Percentiles rank a stretch among this genome's conserved stretches.
Evolutionary conservation across 2,797 vertebrate genomes (phyloP).

Genomic region (Acanthurus tractus): DNA sequence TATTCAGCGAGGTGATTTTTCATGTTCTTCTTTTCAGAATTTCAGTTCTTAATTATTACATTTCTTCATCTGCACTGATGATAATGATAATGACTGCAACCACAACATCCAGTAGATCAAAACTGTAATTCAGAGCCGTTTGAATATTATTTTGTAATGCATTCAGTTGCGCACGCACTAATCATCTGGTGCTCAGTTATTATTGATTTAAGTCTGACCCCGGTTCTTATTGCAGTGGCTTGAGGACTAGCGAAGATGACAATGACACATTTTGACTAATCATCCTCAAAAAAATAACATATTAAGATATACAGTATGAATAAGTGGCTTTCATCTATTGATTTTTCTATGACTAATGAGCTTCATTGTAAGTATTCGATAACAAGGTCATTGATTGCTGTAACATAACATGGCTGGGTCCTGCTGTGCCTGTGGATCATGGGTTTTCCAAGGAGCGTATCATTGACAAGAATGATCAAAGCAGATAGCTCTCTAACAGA

Average conservation of each 20-base stretch:
- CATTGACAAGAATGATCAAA: slow-evolving; percentile 74
- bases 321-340: slow-evolving; percentile 69
- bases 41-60: slow-evolving; percentile 58
- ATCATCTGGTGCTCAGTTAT: slow-evolving; percentile 41
- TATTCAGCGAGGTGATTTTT: slow-evolving; percentile 62
- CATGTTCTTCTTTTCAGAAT: slow-evolving; percentile 39
- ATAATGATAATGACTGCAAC: slow-evolving; percentile 49
- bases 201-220: slow-evolving; percentile 52
- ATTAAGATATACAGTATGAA: slow-evolving; percentile 79
- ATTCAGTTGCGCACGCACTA: slow-evolving; percentile 11
- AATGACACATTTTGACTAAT: slow-evolving; percentile 76
- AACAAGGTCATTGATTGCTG: slow-evolving; percentile 78
- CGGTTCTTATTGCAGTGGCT: slow-evolving; percentile 23
- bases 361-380: slow-evolving; percentile 79
- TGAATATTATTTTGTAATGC: slow-evolving; percentile 39
- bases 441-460: slow-evolving; percentile 59
- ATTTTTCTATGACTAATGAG: slow-evolving; percentile 80
- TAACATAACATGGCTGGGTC: slow-evolving; percentile 72
- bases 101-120: slow-evolving; percentile 39
- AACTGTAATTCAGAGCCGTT: slow-evolving; percentile 44
- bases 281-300: slow-evolving; percentile 74
- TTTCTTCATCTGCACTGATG: slow-evolving; percentile 55
- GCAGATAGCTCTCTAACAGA: slow-evolving; percentile 51
- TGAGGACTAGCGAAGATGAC: slow-evolving; percentile 54
- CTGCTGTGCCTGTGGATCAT: slow-evolving; percentile 55